These are phyloP conservation scores for Hemitrygon akajei DNA, from an alignment of 2,797 vertebrate species.

Conservation along the genomic window DNA sequence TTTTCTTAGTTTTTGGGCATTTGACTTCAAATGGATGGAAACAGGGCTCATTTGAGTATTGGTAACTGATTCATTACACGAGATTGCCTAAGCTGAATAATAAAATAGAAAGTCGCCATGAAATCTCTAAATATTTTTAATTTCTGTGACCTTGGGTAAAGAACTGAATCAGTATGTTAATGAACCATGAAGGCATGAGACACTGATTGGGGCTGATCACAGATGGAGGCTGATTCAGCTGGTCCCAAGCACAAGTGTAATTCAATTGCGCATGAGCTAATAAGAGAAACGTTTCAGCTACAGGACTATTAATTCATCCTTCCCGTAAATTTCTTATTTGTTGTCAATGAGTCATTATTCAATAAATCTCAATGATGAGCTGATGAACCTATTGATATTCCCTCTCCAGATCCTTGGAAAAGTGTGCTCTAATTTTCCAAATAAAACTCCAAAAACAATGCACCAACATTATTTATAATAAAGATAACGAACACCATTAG, in stretches of 20 bases:
- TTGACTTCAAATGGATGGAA: not conserved
- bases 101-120: not conserved
- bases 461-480: not conserved
- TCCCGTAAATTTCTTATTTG: not conserved
- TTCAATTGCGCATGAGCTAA: not conserved
- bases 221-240: not conserved
- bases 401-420: not conserved
- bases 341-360: not conserved
- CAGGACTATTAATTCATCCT: not conserved
- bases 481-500: not conserved
- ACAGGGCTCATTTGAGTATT: not conserved
- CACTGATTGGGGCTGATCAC: not conserved
- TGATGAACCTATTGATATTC: not conserved
- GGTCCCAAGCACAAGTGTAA: not conserved
- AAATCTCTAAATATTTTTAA: not conserved
- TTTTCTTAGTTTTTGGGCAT: not conserved
- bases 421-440: not conserved
- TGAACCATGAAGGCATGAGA: not conserved
- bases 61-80: not conserved
- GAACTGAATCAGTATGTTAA: not conserved
- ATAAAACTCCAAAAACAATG: not conserved
- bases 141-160: not conserved
- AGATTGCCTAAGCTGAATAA: not conserved
- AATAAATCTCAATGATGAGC: not conserved
- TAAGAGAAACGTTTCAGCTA: not conserved